These are phyloP conservation scores for Onychomys torridus DNA, from an alignment of 2,797 vertebrate species.

Conservation along the genomic window DNA sequence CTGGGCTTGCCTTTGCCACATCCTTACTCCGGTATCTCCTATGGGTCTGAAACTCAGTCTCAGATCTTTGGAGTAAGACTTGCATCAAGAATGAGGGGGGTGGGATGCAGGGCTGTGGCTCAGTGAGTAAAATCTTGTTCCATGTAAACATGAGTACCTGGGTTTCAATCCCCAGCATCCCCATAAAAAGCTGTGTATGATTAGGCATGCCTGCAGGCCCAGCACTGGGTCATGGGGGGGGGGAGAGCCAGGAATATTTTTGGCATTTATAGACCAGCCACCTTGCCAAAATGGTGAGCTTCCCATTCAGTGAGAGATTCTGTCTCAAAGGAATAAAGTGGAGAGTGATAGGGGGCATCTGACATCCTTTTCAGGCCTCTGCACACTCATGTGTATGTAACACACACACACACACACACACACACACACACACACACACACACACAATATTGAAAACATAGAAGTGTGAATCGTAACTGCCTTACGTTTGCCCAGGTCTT, in stretches of 20 bases:
- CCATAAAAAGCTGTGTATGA: background rate
- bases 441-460: background rate
- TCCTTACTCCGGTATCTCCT: rapidly evolving
- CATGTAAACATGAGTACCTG: background rate
- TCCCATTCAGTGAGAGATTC: background rate
- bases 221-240: rapidly evolving
- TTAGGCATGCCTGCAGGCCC: background rate
- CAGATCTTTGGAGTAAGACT: background rate
- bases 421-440: background rate
- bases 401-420: background rate
- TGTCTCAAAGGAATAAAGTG: background rate
- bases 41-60: no score
- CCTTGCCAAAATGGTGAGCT: background rate
- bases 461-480: background rate
- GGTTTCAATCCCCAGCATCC: background rate
- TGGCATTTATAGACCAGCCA: background rate
- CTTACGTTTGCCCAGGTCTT: background rate
- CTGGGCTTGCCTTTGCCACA: background rate
- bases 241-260: background rate
- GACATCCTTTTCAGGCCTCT: background rate
- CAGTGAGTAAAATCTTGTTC: background rate
- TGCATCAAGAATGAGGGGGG: background rate
- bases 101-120: background rate
- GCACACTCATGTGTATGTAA: background rate
- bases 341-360: background rate